Base-by-base conservation (phyloP, 1,140 invertebrate species). In the Drosophila prosaltans region DNA sequence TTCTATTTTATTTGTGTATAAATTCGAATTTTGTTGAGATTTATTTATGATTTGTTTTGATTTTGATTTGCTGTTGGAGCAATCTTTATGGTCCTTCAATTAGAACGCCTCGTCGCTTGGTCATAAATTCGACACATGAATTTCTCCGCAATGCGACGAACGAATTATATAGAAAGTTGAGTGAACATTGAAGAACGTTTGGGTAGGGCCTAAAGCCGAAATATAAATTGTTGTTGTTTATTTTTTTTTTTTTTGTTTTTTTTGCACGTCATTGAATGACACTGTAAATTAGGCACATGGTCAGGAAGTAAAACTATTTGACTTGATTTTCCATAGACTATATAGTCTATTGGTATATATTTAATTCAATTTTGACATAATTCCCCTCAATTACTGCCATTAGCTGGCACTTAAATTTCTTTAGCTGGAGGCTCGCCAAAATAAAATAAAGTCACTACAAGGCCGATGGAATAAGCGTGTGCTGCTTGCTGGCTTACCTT, bases 1-100 rank as follows among this genome's bases (percentile, higher is more conserved):
- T 65, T 61, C 30, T 32, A 55, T 59, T 9, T 16, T 24, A 63
- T 51, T 48, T 51, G 8, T 63, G 2, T 67, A 54, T 36, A 41
- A 24, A 64, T 58, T 65, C 36, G 62, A 58, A 58, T 62, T 62
- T 72, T 65, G 69, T 68, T 41, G 8, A 78, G 80, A 89, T 88
- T 83, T 83, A 89, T 88, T 88, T 89, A 89, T 80, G 83, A 89
- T 88, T 88, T 88, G 78, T 88, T 88, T 88, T 88, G 83, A 83
- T 86, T 86, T 83, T 30, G 28, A 59, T 32, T 43, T 10, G 39
- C 40, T 71, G 48, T 71, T 10, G 43, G 48, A 41, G 2, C 76
- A 82, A 88, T 86, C 84, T 89, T 89, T 89, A 89, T 69, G 84
- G 70, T 74, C 60, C 39, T 28, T 65, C 66, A 67, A 62, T 69